A percentile compares a stretch with the other conserved stretches of the same genome.
Conservation (phyloP, 2,888 invertebrate species). For the Lochmaea crataegi region DNA sequence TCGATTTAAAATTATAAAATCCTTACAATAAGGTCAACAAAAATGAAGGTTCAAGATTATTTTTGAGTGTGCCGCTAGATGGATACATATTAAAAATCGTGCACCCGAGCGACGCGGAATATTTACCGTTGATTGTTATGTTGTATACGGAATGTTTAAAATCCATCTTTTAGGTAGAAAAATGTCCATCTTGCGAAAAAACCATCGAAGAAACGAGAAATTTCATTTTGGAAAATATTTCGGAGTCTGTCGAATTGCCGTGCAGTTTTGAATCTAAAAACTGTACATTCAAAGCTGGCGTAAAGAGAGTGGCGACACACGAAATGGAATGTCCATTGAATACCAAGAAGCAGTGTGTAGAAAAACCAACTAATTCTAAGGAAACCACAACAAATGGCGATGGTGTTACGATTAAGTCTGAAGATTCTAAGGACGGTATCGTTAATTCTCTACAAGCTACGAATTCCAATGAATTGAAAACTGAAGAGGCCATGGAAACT, state of each 20-base stretch:
- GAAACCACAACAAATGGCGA: neutral
- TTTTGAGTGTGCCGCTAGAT: neutral
- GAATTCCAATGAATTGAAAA: neutral
- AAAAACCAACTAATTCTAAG: slow-evolving; percentile 10
- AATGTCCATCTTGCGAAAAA: slow-evolving; percentile 43
- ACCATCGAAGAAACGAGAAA: slow-evolving; percentile 38
- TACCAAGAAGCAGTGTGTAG: slow-evolving; percentile 28
- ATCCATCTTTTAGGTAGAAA: slow-evolving; percentile 30
- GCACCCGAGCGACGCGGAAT: neutral
- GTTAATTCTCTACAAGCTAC: neutral
- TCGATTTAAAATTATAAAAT: neutral
- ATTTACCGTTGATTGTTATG: neutral
- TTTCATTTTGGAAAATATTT: slow-evolving; percentile 36
- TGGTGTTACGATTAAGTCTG: neutral
- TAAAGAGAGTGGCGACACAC: slow-evolving; percentile 40
- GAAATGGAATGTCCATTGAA: slow-evolving; percentile 39
- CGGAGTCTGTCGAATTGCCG: slow-evolving; percentile 37
- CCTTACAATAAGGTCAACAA: no score
- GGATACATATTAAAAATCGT: neutral
- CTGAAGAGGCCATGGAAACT: slow-evolving; percentile 5
- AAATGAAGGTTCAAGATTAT: no score
- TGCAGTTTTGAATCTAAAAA: slow-evolving; percentile 36
- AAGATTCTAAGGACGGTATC: neutral
- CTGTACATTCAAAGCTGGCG: slow-evolving; percentile 31
- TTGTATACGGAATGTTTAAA: slow-evolving; percentile 4